These are phyloP conservation scores for Metallyticus violacea DNA, from an alignment of 2,888 invertebrate species.

Conservation along the genomic window DNA sequence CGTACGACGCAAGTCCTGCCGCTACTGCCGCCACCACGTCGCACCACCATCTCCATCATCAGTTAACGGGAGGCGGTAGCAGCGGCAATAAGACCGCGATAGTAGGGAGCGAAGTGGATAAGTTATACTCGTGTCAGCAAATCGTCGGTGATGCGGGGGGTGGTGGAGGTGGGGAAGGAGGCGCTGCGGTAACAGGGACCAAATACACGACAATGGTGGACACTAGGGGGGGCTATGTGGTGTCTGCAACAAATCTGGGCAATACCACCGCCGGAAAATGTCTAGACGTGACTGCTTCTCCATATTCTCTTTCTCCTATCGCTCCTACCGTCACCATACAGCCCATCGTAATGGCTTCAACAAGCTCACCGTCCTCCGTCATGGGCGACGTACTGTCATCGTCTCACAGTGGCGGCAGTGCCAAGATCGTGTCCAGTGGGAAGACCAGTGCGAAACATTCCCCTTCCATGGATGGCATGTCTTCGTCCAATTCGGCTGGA, in stretches of 20 bases:
- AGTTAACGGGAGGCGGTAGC: constrained; percentile 35
- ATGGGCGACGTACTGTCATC: constrained; percentile 16
- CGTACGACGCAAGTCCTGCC: constrained; percentile 51
- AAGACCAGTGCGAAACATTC: constrained; percentile 41
- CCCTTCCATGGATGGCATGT: constrained; percentile 52
- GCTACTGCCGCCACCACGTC: constrained; percentile 43
- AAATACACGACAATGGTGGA: constrained; percentile 60
- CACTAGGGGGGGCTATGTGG: constrained; percentile 54
- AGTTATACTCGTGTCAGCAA: constrained; percentile 61
- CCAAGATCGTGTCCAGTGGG: background rate
- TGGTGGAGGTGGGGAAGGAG: background rate
- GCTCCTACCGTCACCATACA: constrained; percentile 51
- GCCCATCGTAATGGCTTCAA: constrained; percentile 46
- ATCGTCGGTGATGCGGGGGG: constrained; percentile 39
- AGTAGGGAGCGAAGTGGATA: constrained; percentile 51
- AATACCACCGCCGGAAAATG: constrained; percentile 40
- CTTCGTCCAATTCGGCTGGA: constrained; percentile 53
- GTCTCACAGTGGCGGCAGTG: background rate
- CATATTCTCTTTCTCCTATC: constrained; percentile 51
- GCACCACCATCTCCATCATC: constrained; percentile 55
- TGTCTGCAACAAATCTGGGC: constrained; percentile 38
- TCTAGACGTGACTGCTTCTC: constrained; percentile 48
- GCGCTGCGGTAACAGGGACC: constrained; percentile 49
- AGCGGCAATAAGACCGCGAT: background rate
- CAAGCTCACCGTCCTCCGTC: constrained; percentile 35